A percentile compares a stretch with the other conserved stretches of the same genome.
Conservation (phyloP, 2,797 vertebrate genomes). For the Hydrolagus colliei region DNA sequence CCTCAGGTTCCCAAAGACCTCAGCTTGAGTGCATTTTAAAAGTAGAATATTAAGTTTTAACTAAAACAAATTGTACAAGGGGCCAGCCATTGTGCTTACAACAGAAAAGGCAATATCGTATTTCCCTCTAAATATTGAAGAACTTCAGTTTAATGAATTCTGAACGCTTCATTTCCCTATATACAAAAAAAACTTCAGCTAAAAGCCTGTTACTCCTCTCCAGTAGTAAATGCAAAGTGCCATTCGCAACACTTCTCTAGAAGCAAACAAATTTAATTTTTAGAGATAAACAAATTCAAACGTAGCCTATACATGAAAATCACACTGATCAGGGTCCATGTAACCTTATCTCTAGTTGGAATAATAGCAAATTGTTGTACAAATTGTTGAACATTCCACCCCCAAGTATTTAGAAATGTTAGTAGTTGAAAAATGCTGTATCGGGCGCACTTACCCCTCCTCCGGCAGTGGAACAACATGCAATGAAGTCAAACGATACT, state of each 20-base stretch:
- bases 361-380: too few relatives aligned
- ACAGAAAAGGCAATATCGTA: not conserved
- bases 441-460: too few relatives aligned
- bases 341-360: too few relatives aligned
- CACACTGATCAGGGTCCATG: too few relatives aligned
- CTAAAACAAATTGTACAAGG: not conserved
- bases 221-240: not conserved
- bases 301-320: too few relatives aligned
- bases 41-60: not conserved
- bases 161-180: not conserved
- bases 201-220: too few relatives aligned
- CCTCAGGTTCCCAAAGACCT: not conserved
- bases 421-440: not conserved
- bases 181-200: not conserved
- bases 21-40: too few relatives aligned
- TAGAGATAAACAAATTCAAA: not conserved
- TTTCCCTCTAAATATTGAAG: not conserved
- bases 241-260: not conserved
- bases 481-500: not conserved
- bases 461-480: not conserved
- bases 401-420: not conserved
- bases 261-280: not conserved
- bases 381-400: not conserved
- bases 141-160: not conserved
- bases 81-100: not conserved